Percentiles rank a stretch among this genome's conserved stretches.
Conservation (phyloP, 2,888 invertebrate genomes). For the Cosmopolites sordidus region DNA sequence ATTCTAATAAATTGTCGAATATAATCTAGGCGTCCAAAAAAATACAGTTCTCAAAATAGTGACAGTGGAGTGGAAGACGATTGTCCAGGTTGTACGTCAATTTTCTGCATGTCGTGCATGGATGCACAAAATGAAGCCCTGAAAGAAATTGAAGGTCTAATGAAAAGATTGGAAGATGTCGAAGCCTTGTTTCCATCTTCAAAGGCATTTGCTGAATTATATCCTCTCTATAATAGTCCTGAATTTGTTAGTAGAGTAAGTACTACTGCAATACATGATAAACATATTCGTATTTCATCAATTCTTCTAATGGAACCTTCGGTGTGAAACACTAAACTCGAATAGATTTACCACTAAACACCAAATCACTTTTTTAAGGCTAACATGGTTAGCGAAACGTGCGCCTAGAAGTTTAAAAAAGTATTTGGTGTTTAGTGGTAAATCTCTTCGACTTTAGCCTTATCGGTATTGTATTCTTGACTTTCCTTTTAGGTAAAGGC, state of each 20-base stretch:
- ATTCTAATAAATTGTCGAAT: no score
- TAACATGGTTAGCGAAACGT: no score
- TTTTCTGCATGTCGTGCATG: slow-evolving; percentile 68
- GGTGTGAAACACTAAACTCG: no score
- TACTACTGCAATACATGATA: not conserved
- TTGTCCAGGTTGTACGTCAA: slow-evolving; percentile 66
- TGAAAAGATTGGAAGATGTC: slow-evolving; percentile 70
- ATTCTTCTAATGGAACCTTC: no score
- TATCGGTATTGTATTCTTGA: no score
- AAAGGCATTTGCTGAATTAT: slow-evolving; percentile 70
- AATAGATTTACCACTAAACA: no score
- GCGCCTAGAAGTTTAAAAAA: no score
- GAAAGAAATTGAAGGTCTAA: slow-evolving; percentile 65
- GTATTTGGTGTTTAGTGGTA: no score
- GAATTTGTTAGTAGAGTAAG: slow-evolving; percentile 61
- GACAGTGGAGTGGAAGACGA: slow-evolving; percentile 46
- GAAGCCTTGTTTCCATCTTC: slow-evolving; percentile 81
- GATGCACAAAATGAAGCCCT: slow-evolving; percentile 71
- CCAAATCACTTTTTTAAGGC: no score
- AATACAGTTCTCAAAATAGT: slow-evolving; percentile 35
- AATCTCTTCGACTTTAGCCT: no score
- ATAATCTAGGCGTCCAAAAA: slow-evolving; percentile 18
- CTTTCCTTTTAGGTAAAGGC: slow-evolving; percentile 52
- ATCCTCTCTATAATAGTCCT: slow-evolving; percentile 63
- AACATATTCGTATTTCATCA: slow-evolving; percentile 3